Evolutionary conservation across 2,888 invertebrate species (phyloP).

Genomic region (Dasypogon diadema): DNA sequence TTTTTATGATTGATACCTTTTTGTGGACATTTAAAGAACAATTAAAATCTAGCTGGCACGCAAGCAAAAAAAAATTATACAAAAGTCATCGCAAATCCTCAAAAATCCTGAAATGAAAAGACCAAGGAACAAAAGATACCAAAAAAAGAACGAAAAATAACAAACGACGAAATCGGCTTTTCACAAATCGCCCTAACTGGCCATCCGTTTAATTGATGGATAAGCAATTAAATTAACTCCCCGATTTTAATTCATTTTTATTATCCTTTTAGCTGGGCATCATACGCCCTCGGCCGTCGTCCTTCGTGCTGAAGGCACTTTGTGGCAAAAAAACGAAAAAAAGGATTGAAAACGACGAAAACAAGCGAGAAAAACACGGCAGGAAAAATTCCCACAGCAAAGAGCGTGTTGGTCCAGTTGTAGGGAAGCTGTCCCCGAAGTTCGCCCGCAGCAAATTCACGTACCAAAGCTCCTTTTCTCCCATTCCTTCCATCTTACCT

Average conservation of each 20-base stretch:
- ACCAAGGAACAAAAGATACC: neutral
- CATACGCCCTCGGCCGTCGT: neutral
- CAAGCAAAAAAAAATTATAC: too few species aligned
- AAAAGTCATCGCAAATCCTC: neutral
- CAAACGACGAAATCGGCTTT: conserved; percentile 21
- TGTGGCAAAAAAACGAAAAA: neutral
- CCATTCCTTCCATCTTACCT: too few species aligned
- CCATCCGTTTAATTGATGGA: conserved; percentile 55
- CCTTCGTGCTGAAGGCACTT: neutral
- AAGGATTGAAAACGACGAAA: neutral
- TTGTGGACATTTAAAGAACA: too few species aligned
- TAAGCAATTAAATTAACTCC: conserved; percentile 55
- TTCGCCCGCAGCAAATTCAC: too few species aligned
- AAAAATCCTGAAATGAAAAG: neutral
- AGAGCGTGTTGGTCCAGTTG: neutral
- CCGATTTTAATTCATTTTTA: conserved; percentile 52
- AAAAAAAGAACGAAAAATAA: neutral
- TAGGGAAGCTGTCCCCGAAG: neutral
- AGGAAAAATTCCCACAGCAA: conserved; percentile 16
- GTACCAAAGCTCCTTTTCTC: too few species aligned
- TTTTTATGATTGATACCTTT: too few species aligned
- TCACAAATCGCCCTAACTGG: neutral
- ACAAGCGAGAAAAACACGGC: conserved; percentile 9
- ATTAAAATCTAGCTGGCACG: too few species aligned
- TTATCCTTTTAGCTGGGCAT: conserved; percentile 34